A percentile compares a stretch with the other conserved stretches of the same genome.
phyloP scores from a whole-genome alignment of 2,797 vertebrate species.

The Lycodopsis pacificus region DNA sequence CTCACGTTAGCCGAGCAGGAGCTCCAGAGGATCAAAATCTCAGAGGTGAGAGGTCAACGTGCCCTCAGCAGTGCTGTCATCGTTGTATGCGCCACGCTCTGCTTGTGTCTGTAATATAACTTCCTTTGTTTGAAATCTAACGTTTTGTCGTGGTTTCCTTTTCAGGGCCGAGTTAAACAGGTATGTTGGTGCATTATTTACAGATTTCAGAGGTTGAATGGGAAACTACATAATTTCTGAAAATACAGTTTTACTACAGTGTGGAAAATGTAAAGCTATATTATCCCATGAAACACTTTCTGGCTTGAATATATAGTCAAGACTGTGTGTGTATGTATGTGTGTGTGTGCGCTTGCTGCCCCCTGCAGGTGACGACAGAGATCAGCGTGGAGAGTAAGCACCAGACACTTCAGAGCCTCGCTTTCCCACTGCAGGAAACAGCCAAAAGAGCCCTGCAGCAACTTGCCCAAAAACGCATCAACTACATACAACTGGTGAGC shows the following conservation, averaged over 20 bases:
- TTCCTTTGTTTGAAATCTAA: conserved; percentile 19
- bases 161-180: conserved; percentile 85
- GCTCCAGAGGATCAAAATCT: conserved; percentile 96
- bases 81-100: neutral
- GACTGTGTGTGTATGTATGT: no score
- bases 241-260: neutral
- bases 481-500: conserved; percentile 97
- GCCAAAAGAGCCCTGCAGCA: conserved; percentile 91
- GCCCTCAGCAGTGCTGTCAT: conserved; percentile 1
- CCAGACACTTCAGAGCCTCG: conserved; percentile 94
- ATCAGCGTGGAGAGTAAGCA: conserved; percentile 96
- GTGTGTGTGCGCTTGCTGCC: conserved; percentile 59
- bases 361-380: conserved; percentile 93
- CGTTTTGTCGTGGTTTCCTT: conserved; percentile 47
- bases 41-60: conserved; percentile 87
- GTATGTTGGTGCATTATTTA: conserved; percentile 62
- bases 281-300: neutral
- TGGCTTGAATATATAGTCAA: neutral
- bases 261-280: neutral
- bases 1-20: conserved; percentile 95
- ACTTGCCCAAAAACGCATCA: conserved; percentile 90
- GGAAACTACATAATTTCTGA: neutral
- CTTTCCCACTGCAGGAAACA: conserved; percentile 92
- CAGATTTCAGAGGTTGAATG: no score
- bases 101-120: neutral